Conservation (phyloP, 2,797 vertebrate species). For the Microchirus variegatus region DNA sequence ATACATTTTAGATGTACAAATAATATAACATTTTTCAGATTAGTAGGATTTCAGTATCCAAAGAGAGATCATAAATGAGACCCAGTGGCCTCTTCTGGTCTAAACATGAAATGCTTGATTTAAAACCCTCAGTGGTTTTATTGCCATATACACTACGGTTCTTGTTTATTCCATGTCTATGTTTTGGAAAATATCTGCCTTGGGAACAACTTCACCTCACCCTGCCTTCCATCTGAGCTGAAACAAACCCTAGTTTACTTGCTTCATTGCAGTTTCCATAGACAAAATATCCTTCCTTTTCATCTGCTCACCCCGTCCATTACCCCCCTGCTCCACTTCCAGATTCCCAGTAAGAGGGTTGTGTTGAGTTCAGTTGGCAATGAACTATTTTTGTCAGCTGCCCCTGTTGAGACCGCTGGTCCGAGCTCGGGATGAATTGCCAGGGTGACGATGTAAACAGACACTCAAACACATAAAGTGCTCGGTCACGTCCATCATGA, state of each 20-base stretch:
- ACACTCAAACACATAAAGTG: constrained; percentile 59
- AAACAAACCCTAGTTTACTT: constrained; percentile 46
- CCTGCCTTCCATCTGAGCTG: constrained; percentile 8
- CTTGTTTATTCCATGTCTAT: not conserved
- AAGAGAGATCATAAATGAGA: not conserved
- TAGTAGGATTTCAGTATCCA: not conserved
- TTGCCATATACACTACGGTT: not conserved
- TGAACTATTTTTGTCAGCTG: constrained; percentile 69
- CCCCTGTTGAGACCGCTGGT: constrained; percentile 30
- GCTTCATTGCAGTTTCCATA: constrained; percentile 38
- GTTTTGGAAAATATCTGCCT: constrained; percentile 31
- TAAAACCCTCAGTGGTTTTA: not conserved
- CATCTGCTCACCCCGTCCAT: constrained; percentile 5
- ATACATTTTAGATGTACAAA: not conserved
- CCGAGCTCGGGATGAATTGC: constrained; percentile 45
- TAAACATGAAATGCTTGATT: not conserved
- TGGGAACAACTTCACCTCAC: constrained; percentile 35
- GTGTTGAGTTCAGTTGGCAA: constrained; percentile 12
- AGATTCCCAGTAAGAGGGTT: constrained; percentile 18
- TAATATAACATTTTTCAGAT: no score
- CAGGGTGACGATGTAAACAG: constrained; percentile 71
- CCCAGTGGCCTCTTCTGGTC: not conserved
- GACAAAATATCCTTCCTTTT: constrained; percentile 46
- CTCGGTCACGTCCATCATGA: constrained; percentile 39
- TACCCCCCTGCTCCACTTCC: constrained; percentile 7